Evolutionary conservation across 2,888 invertebrate species (phyloP).

Genomic region (Yponomeuta evonymella): DNA sequence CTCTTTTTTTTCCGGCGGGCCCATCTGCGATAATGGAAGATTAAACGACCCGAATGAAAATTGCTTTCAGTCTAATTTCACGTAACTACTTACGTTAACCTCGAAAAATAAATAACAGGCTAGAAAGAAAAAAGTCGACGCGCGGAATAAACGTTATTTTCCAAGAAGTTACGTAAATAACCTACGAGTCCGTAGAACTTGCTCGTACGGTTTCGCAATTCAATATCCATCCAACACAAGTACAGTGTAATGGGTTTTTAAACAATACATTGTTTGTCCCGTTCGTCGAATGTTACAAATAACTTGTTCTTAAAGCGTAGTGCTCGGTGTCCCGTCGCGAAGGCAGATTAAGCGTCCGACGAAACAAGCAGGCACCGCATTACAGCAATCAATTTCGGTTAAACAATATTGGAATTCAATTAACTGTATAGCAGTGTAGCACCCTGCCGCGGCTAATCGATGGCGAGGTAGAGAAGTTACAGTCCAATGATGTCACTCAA

Average conservation of each 20-base stretch:
- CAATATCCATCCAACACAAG: constrained; percentile 1
- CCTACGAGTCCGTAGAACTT: neutral
- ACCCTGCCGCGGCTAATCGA: constrained; percentile 43
- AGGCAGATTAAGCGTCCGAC: constrained; percentile 27
- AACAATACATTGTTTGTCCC: constrained; percentile 17
- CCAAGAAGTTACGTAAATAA: neutral
- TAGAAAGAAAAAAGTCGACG: neutral
- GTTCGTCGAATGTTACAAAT: constrained; percentile 9
- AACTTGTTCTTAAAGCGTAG: constrained; percentile 5
- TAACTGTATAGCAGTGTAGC: constrained; percentile 56
- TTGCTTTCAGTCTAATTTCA: neutral
- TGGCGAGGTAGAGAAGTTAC: constrained; percentile 1
- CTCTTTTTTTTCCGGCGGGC: neutral
- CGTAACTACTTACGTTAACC: neutral
- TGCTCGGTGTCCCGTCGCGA: constrained; percentile 30
- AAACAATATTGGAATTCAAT: constrained; percentile 76
- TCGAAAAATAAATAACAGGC: neutral
- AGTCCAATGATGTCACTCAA: neutral
- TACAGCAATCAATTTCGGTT: constrained; percentile 69
- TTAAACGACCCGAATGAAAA: constrained; percentile 4
- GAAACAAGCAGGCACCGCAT: constrained; percentile 15
- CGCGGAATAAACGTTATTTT: neutral
- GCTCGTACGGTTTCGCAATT: neutral
- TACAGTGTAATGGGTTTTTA: neutral
- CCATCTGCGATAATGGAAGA: constrained; percentile 4